phyloP scores from a whole-genome alignment of 2,888 invertebrate genomes.

The Ochropacha duplaris region DNA sequence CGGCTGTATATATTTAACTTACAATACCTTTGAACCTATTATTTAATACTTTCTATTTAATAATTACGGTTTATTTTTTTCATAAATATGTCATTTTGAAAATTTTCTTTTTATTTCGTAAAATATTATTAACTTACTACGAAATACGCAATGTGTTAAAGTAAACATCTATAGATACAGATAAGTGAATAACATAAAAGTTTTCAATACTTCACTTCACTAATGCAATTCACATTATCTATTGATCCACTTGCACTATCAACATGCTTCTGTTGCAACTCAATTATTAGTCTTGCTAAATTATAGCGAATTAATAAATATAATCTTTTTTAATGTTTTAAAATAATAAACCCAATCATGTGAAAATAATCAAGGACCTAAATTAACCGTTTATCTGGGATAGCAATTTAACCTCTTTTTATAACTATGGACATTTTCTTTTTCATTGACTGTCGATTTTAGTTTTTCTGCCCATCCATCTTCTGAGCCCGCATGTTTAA shows the following conservation, averaged over 20 bases:
- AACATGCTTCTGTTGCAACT: neutral
- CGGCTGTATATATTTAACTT: no score
- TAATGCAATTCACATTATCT: slow-evolving; percentile 21
- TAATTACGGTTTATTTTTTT: neutral
- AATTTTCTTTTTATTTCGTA: neutral
- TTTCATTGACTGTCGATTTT: no score
- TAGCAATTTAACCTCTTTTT: no score
- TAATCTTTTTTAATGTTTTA: neutral
- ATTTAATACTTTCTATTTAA: no score
- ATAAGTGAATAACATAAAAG: slow-evolving; percentile 52
- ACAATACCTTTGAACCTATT: no score
- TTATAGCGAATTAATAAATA: neutral
- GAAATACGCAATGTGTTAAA: neutral
- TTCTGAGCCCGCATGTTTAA: neutral
- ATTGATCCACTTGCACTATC: slow-evolving; percentile 23
- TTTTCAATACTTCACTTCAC: slow-evolving; percentile 34
- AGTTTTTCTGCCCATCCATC: neutral
- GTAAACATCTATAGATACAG: slow-evolving; percentile 28
- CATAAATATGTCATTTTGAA: neutral
- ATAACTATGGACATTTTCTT: no score
- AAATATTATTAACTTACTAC: neutral
- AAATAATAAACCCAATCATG: no score
- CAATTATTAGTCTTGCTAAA: neutral
- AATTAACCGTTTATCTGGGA: no score
- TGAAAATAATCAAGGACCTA: no score